Evolutionary conservation across 2,797 vertebrate species (phyloP), one percentile per base, ranked within the genome.

Genomic region (Danio choprae): DNA sequence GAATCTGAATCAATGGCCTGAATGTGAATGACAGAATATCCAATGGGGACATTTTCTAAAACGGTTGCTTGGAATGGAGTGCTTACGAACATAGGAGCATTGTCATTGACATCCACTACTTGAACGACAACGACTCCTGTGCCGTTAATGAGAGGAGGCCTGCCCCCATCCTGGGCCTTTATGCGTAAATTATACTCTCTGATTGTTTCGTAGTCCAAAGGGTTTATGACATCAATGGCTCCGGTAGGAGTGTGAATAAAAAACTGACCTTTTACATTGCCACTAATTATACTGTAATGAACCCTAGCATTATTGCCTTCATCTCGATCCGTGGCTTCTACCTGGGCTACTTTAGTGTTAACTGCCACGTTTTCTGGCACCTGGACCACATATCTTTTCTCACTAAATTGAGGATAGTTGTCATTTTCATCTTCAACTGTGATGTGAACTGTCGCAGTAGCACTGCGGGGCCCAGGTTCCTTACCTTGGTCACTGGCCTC

Each of bases 401-500:
- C 93, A 0, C 95, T 96, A 88, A 99, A 99, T 91, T 99, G 98
- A 0, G 98, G 98, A 79, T 94, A 97, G 89, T 99, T 99, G 90
- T 99, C 98, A 0, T 99, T 99, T 86, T 99, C 98, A 1, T 99
- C 98, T 87, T 98, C 97, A 20, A 99, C 95, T 0, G 90, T 88
- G 84, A 99, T 97, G 87, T 96, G 89, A 46, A 99, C 96, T 0
- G 94, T 97, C 58, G 96, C 96, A 0, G 96, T 97, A 84, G 97
- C 96, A 0, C 95, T 98, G 29, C 91, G 95, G 0, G 98, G 96
- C 0, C 94, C 94, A 0, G 97, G 96, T 68, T 98, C 96, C 84
- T 95, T 97, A 29, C 98, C 98, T 90, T 98, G 97, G 89, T 99
- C 98, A 0, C 96, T 96, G 82, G 98, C 97, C 86, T 99, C 97